Percentiles rank a stretch among this genome's conserved stretches.
Evolutionary conservation across 2,888 invertebrate genomes (phyloP).

Genomic region (Caenorhabditis zanzibari): DNA sequence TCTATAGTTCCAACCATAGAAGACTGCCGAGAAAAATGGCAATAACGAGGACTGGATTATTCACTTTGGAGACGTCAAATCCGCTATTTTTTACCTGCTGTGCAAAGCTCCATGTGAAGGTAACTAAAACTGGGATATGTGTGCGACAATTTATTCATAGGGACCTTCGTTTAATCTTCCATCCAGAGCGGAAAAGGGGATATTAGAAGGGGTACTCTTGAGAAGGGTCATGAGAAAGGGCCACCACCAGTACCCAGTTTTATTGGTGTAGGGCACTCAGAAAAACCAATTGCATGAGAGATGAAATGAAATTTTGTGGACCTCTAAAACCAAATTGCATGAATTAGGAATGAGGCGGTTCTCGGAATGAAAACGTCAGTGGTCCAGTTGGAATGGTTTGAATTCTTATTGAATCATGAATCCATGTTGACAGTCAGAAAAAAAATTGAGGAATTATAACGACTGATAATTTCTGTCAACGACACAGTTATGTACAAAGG

Average conservation of each 20-base stretch:
- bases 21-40: slow-evolving; percentile 47
- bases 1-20: slow-evolving; percentile 47
- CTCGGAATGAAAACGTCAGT: not conserved
- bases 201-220: slow-evolving; percentile 19
- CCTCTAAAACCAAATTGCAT: not conserved
- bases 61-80: slow-evolving; percentile 66
- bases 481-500: slow-evolving; percentile 7
- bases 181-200: not conserved
- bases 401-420: not conserved
- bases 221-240: not conserved
- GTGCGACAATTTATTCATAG: not conserved
- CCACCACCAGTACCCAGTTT: not conserved
- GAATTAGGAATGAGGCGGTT: not conserved
- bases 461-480: slow-evolving; percentile 38
- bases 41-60: slow-evolving; percentile 57
- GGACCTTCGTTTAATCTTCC: not conserved
- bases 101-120: slow-evolving; percentile 65
- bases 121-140: slow-evolving; percentile 15
- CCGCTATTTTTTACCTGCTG: slow-evolving; percentile 66
- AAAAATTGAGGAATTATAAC: not conserved
- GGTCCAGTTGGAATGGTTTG: not conserved
- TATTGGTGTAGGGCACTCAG: not conserved
- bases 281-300: not conserved
- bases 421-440: not conserved
- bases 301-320: slow-evolving; percentile 6